Percentiles rank a stretch among this genome's conserved stretches.
These are phyloP conservation scores for Dreissena polymorpha DNA, from an alignment of 1,140 invertebrate species.

Conservation along the genomic window DNA sequence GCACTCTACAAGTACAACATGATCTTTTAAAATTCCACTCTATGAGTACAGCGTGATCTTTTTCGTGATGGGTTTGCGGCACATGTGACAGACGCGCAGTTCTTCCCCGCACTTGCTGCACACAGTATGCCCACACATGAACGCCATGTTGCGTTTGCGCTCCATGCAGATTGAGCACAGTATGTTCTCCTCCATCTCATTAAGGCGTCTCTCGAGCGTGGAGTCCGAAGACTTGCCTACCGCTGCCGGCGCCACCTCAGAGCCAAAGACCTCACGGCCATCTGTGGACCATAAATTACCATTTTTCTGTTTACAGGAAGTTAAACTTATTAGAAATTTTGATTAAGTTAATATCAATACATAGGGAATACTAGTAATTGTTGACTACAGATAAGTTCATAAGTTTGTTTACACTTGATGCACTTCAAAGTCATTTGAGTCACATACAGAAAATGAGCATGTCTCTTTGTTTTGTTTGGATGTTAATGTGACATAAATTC, in stretches of 20 bases:
- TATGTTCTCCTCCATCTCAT: slow-evolving; percentile 93
- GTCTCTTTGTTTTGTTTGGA: too few relatives aligned
- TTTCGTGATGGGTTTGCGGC: slow-evolving; percentile 91
- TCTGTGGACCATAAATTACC: slow-evolving; percentile 48
- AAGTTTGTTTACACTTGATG: too few relatives aligned
- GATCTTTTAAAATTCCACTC: neutral
- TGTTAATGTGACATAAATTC: too few relatives aligned
- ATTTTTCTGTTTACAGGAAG: too few relatives aligned
- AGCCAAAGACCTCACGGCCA: slow-evolving; percentile 28
- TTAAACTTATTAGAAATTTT: too few relatives aligned
- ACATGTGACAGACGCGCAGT: slow-evolving; percentile 94
- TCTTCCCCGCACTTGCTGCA: slow-evolving; percentile 91
- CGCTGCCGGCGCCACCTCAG: neutral
- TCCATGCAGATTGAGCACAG: slow-evolving; percentile 85
- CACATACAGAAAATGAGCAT: too few relatives aligned
- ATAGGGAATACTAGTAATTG: too few relatives aligned
- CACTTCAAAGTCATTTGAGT: too few relatives aligned
- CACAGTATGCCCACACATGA: slow-evolving; percentile 93
- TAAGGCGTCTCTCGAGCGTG: slow-evolving; percentile 90
- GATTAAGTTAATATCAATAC: too few relatives aligned
- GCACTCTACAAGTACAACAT: neutral
- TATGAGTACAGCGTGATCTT: slow-evolving; percentile 89
- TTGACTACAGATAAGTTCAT: too few relatives aligned
- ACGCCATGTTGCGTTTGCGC: slow-evolving; percentile 89
- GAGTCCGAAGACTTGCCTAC: slow-evolving; percentile 41